These are phyloP conservation scores for Diaprepes abbreviatus DNA, from an alignment of 2,888 invertebrate genomes.

Conservation along the genomic window DNA sequence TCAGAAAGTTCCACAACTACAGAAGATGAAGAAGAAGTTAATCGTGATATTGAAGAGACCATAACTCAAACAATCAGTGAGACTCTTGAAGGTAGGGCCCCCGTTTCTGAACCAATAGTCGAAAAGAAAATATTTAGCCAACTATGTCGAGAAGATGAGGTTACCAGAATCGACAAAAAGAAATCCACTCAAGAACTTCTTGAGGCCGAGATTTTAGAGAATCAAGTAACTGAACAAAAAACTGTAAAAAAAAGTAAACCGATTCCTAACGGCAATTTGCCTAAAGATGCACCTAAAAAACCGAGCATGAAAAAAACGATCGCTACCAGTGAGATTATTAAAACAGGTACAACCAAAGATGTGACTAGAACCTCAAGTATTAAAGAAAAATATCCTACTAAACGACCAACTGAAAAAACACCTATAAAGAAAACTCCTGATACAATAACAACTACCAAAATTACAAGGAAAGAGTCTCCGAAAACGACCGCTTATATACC, in stretches of 20 bases:
- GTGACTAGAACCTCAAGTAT: conserved; percentile 7
- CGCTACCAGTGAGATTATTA: conserved; percentile 1
- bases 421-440: conserved; percentile 34
- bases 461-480: conserved; percentile 38
- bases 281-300: conserved; percentile 44
- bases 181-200: conserved; percentile 51
- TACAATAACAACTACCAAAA: conserved; percentile 36
- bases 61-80: conserved; percentile 23
- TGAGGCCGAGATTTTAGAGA: conserved; percentile 53
- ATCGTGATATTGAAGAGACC: conserved; percentile 30
- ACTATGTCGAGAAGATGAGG: conserved; percentile 60
- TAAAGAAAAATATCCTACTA: conserved; percentile 36
- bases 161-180: conserved; percentile 52
- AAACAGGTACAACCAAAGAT: background rate
- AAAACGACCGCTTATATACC: conserved; percentile 22
- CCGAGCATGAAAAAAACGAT: conserved; percentile 26
- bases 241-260: conserved; percentile 58
- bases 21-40: conserved; percentile 25
- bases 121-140: conserved; percentile 60
- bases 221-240: conserved; percentile 40
- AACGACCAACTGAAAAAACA: conserved; percentile 24
- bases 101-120: conserved; percentile 61
- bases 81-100: conserved; percentile 54
- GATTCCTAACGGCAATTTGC: conserved; percentile 37
- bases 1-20: conserved; percentile 47